Conservation (phyloP, 2,113 vertebrate genomes). For the Malaclemys terrapin region DNA sequence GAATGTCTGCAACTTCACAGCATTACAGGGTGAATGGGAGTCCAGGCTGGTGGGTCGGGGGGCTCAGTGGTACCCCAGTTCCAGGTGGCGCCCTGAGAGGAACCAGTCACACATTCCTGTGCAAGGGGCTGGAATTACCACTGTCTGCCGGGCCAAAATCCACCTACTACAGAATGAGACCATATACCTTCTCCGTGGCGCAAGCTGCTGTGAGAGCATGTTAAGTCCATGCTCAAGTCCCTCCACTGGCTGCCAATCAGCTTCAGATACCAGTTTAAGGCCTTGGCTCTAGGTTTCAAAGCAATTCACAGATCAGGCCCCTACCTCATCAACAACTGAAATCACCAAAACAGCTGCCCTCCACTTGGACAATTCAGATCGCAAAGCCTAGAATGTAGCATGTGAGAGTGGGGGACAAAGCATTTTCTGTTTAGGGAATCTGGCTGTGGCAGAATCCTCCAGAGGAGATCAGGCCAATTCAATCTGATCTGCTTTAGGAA, state of each 20-base stretch:
- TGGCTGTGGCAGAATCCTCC: neutral
- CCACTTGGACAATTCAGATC: rapidly evolving
- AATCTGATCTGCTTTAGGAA: neutral
- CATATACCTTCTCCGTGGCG: neutral
- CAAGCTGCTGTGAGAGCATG: neutral
- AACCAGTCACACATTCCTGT: neutral
- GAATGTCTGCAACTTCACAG: too few species aligned
- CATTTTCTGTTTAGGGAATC: rapidly evolving
- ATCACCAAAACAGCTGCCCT: neutral
- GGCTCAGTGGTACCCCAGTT: too few species aligned
- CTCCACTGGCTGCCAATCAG: neutral
- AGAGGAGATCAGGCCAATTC: rapidly evolving
- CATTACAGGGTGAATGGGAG: too few species aligned
- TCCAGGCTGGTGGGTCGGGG: too few species aligned
- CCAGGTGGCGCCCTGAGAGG: too few species aligned
- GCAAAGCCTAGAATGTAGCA: too few species aligned
- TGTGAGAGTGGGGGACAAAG: neutral
- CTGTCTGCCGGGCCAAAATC: neutral
- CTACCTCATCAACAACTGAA: neutral
- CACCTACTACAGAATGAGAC: neutral
- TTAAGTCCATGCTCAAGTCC: neutral
- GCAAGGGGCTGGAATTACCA: neutral
- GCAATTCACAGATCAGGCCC: neutral
- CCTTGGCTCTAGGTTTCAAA: neutral
- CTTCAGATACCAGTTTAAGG: neutral